phyloP scores from a whole-genome alignment of 1,140 invertebrate genomes.

The Diachasma alloeum region DNA sequence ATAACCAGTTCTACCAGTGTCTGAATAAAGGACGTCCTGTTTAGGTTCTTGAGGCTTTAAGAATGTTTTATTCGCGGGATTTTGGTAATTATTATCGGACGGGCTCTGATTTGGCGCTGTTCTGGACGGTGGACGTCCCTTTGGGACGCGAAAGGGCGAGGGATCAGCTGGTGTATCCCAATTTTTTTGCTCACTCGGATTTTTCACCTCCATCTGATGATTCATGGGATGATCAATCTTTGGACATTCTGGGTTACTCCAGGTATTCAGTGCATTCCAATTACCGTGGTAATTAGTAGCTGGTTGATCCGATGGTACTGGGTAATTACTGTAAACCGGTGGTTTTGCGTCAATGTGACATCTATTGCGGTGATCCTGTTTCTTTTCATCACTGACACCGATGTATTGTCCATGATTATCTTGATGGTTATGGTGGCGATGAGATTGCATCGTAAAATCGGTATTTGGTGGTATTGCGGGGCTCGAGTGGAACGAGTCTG shows the following conservation, averaged over 20 bases:
- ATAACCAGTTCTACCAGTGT: constrained; percentile 27
- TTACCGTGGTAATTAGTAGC: constrained; percentile 24
- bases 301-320: constrained; percentile 38
- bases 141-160: constrained; percentile 72
- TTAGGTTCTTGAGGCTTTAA: constrained; percentile 59
- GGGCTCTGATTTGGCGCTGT: constrained; percentile 56
- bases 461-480: constrained; percentile 33
- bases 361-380: constrained; percentile 25
- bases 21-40: constrained; percentile 41
- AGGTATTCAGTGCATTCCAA: constrained; percentile 42
- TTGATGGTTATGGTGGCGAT: constrained; percentile 31
- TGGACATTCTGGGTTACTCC: constrained; percentile 22
- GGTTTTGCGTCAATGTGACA: constrained; percentile 36
- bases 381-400: constrained; percentile 35
- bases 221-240: not conserved
- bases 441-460: constrained; percentile 35
- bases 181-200: constrained; percentile 34
- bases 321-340: constrained; percentile 31
- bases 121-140: constrained; percentile 72
- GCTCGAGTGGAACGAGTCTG: constrained; percentile 33
- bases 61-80: constrained; percentile 52
- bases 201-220: constrained; percentile 7
- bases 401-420: constrained; percentile 9
- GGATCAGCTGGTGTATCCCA: constrained; percentile 60
- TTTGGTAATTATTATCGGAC: constrained; percentile 47